These are phyloP conservation scores for Pristionchus mayeri DNA, from an alignment of 2,888 invertebrate genomes.

Conservation along the genomic window DNA sequence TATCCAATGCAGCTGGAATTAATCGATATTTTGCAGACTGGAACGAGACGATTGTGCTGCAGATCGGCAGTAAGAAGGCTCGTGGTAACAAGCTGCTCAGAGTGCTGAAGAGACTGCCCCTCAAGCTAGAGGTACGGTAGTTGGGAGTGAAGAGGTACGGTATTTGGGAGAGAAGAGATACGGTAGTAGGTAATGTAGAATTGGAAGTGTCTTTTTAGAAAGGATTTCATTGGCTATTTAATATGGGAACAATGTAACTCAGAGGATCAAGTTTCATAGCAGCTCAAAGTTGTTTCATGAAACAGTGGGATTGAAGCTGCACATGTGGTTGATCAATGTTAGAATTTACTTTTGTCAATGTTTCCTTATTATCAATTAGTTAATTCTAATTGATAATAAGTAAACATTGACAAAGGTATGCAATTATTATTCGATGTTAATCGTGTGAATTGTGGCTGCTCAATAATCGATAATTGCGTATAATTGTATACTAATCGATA, in stretches of 20 bases:
- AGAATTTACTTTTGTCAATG: background rate
- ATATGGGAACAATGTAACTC: too few species aligned
- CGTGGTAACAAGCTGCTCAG: conserved; percentile 83
- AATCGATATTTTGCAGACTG: conserved; percentile 62
- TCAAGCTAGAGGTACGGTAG: conserved; percentile 86
- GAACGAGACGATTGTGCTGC: conserved; percentile 58
- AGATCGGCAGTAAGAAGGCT: conserved; percentile 61
- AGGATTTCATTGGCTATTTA: too few species aligned
- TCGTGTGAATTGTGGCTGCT: too few species aligned
- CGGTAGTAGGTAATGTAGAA: background rate
- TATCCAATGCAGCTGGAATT: background rate
- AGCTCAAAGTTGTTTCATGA: background rate
- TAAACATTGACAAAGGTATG: too few species aligned
- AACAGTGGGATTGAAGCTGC: background rate
- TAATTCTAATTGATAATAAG: too few species aligned
- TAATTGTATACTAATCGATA: too few species aligned
- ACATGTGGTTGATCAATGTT: background rate
- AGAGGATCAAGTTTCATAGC: too few species aligned
- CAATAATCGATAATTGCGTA: too few species aligned
- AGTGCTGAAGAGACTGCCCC: conserved; percentile 88
- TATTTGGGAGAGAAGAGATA: background rate
- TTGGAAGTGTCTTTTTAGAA: too few species aligned
- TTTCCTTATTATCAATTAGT: too few species aligned
- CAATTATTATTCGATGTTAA: too few species aligned
- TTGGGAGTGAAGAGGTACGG: background rate